Conservation (phyloP, 2,113 vertebrate genomes). For the Fukomys damarensis region DNA sequence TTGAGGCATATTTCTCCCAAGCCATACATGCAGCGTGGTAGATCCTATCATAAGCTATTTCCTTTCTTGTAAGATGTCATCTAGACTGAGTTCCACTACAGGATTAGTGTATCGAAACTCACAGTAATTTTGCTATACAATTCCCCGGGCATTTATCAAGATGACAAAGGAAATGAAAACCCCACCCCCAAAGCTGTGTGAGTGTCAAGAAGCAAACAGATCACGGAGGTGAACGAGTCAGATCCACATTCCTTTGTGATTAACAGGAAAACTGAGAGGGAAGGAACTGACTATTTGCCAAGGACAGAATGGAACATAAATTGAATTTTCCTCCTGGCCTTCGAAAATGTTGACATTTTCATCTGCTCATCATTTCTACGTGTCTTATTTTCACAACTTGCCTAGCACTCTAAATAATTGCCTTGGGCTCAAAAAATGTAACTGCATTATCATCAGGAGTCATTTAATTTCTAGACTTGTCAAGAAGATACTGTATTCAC, state of each 20-base stretch:
- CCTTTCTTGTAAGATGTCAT: neutral
- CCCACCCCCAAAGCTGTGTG: slow-evolving; percentile 13
- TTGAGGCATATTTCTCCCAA: neutral
- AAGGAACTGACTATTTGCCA: slow-evolving; percentile 65
- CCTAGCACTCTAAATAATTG: slow-evolving; percentile 51
- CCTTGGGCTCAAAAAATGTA: neutral
- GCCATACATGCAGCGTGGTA: neutral
- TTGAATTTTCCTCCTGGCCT: slow-evolving; percentile 65
- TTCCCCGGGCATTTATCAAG: neutral
- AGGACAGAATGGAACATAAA: slow-evolving; percentile 61
- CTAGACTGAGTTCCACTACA: neutral
- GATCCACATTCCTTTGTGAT: slow-evolving; percentile 29
- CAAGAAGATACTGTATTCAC: neutral
- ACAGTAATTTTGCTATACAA: neutral
- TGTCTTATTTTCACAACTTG: slow-evolving; percentile 67
- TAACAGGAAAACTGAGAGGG: slow-evolving; percentile 50
- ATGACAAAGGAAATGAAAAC: slow-evolving; percentile 65
- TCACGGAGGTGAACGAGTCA: slow-evolving; percentile 61
- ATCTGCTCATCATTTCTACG: slow-evolving; percentile 60
- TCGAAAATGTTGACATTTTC: slow-evolving; percentile 69
- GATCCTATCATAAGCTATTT: neutral
- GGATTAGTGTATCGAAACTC: neutral
- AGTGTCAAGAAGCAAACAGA: slow-evolving; percentile 55
- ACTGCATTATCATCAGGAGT: neutral
- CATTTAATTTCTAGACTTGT: neutral